Evolutionary conservation across 2,888 invertebrate genomes (phyloP), one percentile per base, ranked within the genome.

Genomic region (Rotaria sp.): DNA sequence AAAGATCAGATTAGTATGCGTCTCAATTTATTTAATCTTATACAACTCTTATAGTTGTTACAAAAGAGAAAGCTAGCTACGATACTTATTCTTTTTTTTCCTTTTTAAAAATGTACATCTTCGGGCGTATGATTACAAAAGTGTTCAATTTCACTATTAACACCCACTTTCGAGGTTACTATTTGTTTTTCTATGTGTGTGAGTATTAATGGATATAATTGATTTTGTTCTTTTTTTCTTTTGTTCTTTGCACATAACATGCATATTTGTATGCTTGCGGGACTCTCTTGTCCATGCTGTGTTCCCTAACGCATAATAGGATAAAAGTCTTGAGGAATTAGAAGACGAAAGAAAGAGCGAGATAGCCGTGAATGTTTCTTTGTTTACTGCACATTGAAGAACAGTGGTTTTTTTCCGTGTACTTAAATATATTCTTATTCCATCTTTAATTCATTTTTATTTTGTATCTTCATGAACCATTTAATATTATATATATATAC

Each of bases 91-190:
- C 30, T 35, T 18, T 67, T 35, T 18, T 67, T 30, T 67, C 26
- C 67, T 67, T 38, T 30, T 35, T 30, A 35, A 35, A 67, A 67
- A 35, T 67, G 67, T 67, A 67, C 30, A 67, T 67, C 67, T 67
- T 35, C 67, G 67, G 21, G 67, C 21, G 67, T 67, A 67, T 35
- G 67, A 67, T 67, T 67, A 67, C 67, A 67, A 38, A 35, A 67
- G 67, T 67, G 67, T 67, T 67, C 67, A 21, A 67, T 67, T 35
- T 67, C 67, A 35, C 35, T 35, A 67, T 67, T 67, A 67, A 67
- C 67, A 67, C 67, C 67, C 67, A 67, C 35, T 67, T 35, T 67
- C 15, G 35, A 67, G 15, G 67, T 67, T 67, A 67, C 67, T 67
- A 67, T 67, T 67, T 67, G 35, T 67, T 67, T 35, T 67, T 67